Evolutionary conservation across 2,113 vertebrate species (phyloP), one percentile per base, ranked within the genome.

Genomic region (Halichoerus grypus): DNA sequence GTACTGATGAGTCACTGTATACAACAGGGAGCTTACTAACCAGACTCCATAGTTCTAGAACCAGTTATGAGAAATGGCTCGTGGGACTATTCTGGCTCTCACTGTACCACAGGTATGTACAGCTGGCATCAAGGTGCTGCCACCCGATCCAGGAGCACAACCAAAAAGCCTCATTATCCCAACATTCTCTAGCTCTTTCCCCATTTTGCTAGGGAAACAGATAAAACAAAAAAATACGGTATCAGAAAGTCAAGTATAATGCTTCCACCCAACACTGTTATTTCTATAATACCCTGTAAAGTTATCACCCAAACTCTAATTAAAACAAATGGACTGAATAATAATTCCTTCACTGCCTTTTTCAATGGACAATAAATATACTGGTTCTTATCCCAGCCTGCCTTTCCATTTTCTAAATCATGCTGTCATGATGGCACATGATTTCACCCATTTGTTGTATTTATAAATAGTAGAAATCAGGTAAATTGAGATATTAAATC

Each of bases 361-460:
- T 63, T 93, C 61, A 85, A 22, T 51, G 13, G 51, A 83, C 36
- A 85, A 86, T 80, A 88, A 4, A 81, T 39, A 59, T 10, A 79
- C 36, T 46, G 63, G 4, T 46, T 93, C 51, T 77, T 88, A 77
- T 93, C 46, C n/a, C 31, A 61, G 28, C 42, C 7, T 59, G 76
- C 39, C 33, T 72, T 81, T 42, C 53, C 59, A 89, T 89, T 97
- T 88, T 80, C 12, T 55, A 93, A 95, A 89, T 84, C 31, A 80
- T 24, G 42, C 19, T 80, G 31, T 57, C 63, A 72, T 16, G 14
- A 89, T 21, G 31, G 53, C n/a, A 81, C 24, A 59, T 10, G 1
- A 55, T 42, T 80, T 84, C 28, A 76, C 31, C 7, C 51, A 88
- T 19, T 53, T 77, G n/a, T 57, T 76, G 10, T 53, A 88, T 39